Percentiles rank a stretch among this genome's conserved stretches.
Conservation (phyloP, 1,140 invertebrate genomes). For the Megalonaias nervosa region DNA sequence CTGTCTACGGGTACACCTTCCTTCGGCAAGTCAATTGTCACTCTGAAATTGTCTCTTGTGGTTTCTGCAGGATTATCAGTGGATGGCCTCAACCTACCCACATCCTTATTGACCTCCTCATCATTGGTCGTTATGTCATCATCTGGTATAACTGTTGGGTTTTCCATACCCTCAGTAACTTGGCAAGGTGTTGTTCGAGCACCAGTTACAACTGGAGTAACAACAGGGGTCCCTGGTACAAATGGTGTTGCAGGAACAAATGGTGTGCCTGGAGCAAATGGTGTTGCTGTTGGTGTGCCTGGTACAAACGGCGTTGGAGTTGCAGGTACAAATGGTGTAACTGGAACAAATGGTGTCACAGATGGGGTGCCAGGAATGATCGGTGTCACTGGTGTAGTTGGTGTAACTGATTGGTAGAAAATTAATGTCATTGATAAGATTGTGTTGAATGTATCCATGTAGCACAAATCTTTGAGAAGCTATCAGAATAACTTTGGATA, state of each 20-base stretch:
- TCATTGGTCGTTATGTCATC: background rate
- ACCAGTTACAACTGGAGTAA: background rate
- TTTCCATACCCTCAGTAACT: background rate
- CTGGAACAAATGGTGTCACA: background rate
- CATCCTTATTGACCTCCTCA: slow-evolving; percentile 11
- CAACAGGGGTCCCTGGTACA: background rate
- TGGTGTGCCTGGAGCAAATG: too few relatives aligned
- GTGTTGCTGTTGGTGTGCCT: too few relatives aligned
- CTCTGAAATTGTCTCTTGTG: slow-evolving; percentile 21
- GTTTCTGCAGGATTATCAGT: slow-evolving; percentile 6
- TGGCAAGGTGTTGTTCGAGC: slow-evolving; percentile 7
- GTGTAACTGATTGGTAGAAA: too few relatives aligned
- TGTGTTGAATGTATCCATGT: too few relatives aligned
- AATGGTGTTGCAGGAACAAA: too few relatives aligned
- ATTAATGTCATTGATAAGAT: too few relatives aligned
- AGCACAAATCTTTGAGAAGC: too few relatives aligned
- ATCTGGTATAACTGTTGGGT: slow-evolving; percentile 15
- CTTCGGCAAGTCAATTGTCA: slow-evolving; percentile 19
- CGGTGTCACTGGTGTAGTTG: too few relatives aligned
- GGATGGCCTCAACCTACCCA: slow-evolving; percentile 10
- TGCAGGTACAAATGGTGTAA: too few relatives aligned
- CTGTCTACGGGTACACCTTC: slow-evolving; percentile 14
- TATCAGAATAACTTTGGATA: too few relatives aligned
- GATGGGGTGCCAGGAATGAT: too few relatives aligned
- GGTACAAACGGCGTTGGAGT: too few relatives aligned